Conservation (phyloP, 1,140 invertebrate species). For the Aphelinus certus region DNA sequence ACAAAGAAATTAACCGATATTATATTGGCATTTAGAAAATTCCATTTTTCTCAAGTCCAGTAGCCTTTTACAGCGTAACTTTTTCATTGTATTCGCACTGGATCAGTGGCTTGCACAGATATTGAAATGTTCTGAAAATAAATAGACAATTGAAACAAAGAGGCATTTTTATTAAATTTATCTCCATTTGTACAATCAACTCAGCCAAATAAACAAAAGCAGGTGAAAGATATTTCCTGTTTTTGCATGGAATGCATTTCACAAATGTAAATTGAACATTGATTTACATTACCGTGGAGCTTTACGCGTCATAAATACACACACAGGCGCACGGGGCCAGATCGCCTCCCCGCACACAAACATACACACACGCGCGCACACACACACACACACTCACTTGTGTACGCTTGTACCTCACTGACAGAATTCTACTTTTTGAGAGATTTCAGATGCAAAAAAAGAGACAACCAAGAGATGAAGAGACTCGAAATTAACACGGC, state of each 20-base stretch:
- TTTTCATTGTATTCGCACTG: too few species aligned
- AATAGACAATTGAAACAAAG: background rate
- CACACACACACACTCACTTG: too few species aligned
- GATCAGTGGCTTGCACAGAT: too few species aligned
- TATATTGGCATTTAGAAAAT: too few species aligned
- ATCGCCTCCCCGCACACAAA: background rate
- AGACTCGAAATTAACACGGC: constrained; percentile 3
- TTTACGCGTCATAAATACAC: background rate
- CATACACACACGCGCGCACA: too few species aligned
- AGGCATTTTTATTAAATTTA: background rate
- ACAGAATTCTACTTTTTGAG: too few species aligned
- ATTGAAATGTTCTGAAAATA: background rate
- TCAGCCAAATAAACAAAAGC: background rate
- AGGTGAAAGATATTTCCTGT: background rate
- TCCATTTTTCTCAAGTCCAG: too few species aligned
- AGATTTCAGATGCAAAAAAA: constrained; percentile 10
- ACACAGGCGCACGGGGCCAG: background rate
- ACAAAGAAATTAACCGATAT: too few species aligned
- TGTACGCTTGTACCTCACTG: too few species aligned
- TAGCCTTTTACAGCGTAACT: too few species aligned
- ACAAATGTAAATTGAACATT: constrained; percentile 43
- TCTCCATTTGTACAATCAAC: background rate
- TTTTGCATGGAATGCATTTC: background rate
- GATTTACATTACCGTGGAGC: constrained; percentile 37
- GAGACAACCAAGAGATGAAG: background rate